phyloP scores from a whole-genome alignment of 2,113 vertebrate species.

The Litocranius walleri region DNA sequence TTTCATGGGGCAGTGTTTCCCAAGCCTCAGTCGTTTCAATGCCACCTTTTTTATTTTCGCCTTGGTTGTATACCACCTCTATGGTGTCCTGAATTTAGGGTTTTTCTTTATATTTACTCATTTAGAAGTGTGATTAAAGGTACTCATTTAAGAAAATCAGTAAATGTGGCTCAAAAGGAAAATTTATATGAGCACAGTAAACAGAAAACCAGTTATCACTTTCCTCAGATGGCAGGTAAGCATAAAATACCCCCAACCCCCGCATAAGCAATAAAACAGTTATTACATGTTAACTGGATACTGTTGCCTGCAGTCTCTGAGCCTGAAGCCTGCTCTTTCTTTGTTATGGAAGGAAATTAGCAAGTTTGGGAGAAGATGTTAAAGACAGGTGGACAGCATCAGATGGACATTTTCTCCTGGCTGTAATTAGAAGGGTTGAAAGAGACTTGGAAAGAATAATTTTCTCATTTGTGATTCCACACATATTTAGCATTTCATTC shows the following conservation, averaged over 20 bases:
- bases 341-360: not conserved
- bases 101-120: not conserved
- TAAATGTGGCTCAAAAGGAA: not conserved
- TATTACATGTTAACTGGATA: not conserved
- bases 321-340: not conserved
- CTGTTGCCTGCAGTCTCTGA: not conserved
- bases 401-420: not conserved
- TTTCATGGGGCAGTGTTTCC: constrained; percentile 52
- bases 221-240: not conserved
- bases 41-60: not conserved
- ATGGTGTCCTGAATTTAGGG: not conserved
- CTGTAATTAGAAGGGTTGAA: not conserved
- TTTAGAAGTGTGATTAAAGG: not conserved
- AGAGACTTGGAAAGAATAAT: not conserved
- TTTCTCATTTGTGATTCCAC: not conserved
- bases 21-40: not conserved
- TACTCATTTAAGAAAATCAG: not conserved
- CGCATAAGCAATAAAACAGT: not conserved
- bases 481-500: not conserved
- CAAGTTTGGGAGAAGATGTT: not conserved
- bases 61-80: not conserved
- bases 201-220: not conserved
- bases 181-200: not conserved
- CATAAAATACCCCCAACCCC: not conserved
- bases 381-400: not conserved